Evolutionary conservation across 1,140 invertebrate species (phyloP), one percentile per base, ranked within the genome.

Genomic region (Sycophila sp.): DNA sequence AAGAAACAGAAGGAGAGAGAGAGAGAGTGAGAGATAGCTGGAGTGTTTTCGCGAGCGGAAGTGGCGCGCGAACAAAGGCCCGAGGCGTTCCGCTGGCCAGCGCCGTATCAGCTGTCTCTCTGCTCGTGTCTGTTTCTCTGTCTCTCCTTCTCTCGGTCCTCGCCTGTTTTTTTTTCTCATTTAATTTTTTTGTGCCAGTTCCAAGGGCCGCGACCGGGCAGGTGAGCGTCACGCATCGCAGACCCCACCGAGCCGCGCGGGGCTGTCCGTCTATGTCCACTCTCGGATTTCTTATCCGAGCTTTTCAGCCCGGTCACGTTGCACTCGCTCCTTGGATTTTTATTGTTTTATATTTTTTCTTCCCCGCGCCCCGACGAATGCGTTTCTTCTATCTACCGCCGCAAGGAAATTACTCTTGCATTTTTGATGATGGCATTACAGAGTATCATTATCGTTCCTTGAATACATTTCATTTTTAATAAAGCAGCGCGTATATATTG

Each of bases 41-140:
- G 47, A 53, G 15, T 58, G 58, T 68, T 68, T 68, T 59, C 40
- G 55, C 66, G 32, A 68, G 42, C 55, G 66, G 66, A 68, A 68
- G 15, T 59, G 55, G n/a, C 40, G 47, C 62, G 42, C 49, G 17
- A 59, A 68, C 66, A 59, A 68, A 68, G 53, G 19, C 65, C 17
- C 28, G 53, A 13, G 51, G 13, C 66, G 49, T 65, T 65, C 36
- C 47, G 63, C 34, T 65, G 36, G 30, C 26, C 64, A 58, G n/a
- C 38, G 19, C 3, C 34, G 24, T 60, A 68, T 68, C 56, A 68
- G 66, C 66, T 68, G 66, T 59, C 53, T 58, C 17, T 58, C 28
- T 13, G 13, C 15, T 30, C 28, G n/a, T 30, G n/a, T 36, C 15
- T 32, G 30, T 8, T 32, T 32, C 8, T 36, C 19, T 36, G 32